A percentile compares a stretch with the other conserved stretches of the same genome.
Evolutionary conservation across 2,888 invertebrate genomes (phyloP).

Genomic region (Epistrophella euchroma): DNA sequence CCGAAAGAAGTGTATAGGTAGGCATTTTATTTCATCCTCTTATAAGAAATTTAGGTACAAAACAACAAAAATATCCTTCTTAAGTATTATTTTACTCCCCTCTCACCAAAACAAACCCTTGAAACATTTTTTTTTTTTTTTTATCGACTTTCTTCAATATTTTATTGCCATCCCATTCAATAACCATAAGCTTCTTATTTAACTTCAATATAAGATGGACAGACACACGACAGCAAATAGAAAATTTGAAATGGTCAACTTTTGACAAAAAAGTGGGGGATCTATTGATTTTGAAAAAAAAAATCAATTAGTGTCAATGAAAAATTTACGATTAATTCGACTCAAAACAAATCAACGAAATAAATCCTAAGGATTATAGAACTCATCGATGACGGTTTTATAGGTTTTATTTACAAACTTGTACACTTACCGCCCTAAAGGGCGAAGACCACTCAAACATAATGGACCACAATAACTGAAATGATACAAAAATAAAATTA

Average conservation of each 20-base stretch:
- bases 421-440: not conserved
- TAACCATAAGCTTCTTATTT: constrained; percentile 62
- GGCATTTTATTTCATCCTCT: constrained; percentile 68
- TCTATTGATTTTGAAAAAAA: constrained; percentile 52
- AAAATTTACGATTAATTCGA: constrained; percentile 58
- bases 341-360: constrained; percentile 30
- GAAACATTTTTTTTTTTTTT: constrained; percentile 21
- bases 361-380: constrained; percentile 54
- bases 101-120: not conserved
- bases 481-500: not conserved
- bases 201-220: constrained; percentile 52
- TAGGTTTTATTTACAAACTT: constrained; percentile 9
- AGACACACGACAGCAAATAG: constrained; percentile 1
- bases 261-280: constrained; percentile 44
- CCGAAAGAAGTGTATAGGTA: constrained; percentile 54
- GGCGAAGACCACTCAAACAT: constrained; percentile 16
- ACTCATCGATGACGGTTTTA: constrained; percentile 54
- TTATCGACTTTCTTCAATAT: constrained; percentile 56
- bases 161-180: constrained; percentile 56
- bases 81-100: constrained; percentile 40
- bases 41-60: not conserved
- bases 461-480: constrained; percentile 8
- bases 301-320: constrained; percentile 69
- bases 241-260: constrained; percentile 33
- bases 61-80: constrained; percentile 2